Conservation (phyloP, 2,888 invertebrate species). For the Papilio demoleus region DNA sequence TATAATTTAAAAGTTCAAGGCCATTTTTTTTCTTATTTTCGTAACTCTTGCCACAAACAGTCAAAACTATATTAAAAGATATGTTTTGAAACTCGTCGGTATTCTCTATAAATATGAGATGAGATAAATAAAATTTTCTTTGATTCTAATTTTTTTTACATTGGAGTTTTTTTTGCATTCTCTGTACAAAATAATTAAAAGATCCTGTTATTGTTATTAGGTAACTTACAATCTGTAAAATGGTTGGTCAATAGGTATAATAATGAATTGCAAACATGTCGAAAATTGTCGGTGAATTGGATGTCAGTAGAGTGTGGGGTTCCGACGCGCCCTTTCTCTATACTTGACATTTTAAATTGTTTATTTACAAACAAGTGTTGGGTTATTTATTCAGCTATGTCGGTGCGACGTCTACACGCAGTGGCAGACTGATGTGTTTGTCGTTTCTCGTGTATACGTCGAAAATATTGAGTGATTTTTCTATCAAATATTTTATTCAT, state of each 20-base stretch:
- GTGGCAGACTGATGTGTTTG: constrained; percentile 44
- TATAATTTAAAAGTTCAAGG: not conserved
- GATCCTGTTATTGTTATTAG: too few species aligned
- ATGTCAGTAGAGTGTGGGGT: constrained; percentile 72
- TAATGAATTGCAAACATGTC: constrained; percentile 59
- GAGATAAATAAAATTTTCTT: too few species aligned
- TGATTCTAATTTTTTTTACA: too few species aligned
- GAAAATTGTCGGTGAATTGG: constrained; percentile 78
- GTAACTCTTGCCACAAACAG: too few species aligned
- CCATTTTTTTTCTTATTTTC: too few species aligned
- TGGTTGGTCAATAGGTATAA: constrained; percentile 15
- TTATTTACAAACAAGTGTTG: constrained; percentile 82
- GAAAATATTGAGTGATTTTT: constrained; percentile 6
- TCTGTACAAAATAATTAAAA: too few species aligned
- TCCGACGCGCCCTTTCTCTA: constrained; percentile 73
- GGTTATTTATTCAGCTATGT: constrained; percentile 77
- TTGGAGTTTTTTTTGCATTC: too few species aligned
- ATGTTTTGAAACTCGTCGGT: too few species aligned
- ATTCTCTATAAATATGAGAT: too few species aligned
- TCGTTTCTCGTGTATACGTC: constrained; percentile 18
- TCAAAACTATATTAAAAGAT: too few species aligned
- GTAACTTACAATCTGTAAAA: not conserved
- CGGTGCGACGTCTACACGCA: constrained; percentile 46
- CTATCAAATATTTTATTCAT: not conserved
- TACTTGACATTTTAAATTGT: constrained; percentile 84